These are phyloP conservation scores for Chloroceryle inda DNA, from an alignment of 2,797 vertebrate genomes.

Conservation along the genomic window DNA sequence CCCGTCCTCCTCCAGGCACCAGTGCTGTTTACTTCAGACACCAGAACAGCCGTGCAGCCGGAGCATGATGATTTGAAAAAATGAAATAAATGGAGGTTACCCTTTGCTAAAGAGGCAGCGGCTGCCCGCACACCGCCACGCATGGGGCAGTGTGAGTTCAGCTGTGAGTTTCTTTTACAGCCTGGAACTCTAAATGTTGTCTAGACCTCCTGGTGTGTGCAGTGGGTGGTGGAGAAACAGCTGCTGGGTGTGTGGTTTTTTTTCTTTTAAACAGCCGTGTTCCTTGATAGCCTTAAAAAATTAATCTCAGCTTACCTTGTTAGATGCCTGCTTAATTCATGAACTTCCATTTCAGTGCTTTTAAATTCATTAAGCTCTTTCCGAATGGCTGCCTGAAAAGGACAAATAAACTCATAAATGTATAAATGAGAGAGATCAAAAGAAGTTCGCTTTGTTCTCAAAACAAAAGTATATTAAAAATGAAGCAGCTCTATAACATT, in stretches of 20 bases:
- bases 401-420: conserved; percentile 50
- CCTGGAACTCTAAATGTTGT: neutral
- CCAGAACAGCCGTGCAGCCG: neutral
- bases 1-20: neutral
- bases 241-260: neutral
- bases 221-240: neutral
- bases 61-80: neutral
- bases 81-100: neutral
- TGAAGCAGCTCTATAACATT: neutral
- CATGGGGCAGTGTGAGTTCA: neutral
- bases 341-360: conserved; percentile 99
- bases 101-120: neutral
- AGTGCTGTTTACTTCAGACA: neutral
- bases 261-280: neutral
- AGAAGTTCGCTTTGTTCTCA: neutral
- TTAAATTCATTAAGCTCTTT: conserved; percentile 99
- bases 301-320: conserved; percentile 88
- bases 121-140: rapidly evolving
- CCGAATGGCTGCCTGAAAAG: conserved; percentile 94
- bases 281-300: conserved; percentile 21
- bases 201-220: neutral
- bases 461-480: neutral
- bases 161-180: neutral
- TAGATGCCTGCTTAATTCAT: conserved; percentile 98
- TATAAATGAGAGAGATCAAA: neutral